phyloP scores from a whole-genome alignment of 2,888 invertebrate species.

The Ecdyonurus torrentis region DNA sequence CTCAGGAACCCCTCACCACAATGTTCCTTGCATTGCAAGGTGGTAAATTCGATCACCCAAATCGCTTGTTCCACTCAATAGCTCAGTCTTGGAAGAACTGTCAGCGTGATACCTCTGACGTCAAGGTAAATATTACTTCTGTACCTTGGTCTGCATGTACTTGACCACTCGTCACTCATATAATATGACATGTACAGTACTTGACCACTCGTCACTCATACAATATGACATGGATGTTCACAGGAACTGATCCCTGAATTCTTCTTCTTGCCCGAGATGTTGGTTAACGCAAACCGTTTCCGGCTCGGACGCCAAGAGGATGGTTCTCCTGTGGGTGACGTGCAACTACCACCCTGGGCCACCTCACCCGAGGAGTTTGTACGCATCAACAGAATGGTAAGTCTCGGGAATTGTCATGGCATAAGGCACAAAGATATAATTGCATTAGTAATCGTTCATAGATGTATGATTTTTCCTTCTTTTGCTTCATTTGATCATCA shows the following conservation, averaged over 20 bases:
- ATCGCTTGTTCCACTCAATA: slow-evolving; percentile 88
- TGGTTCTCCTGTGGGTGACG: slow-evolving; percentile 56
- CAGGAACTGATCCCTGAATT: slow-evolving; percentile 96
- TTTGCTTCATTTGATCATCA: neutral
- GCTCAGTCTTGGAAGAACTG: slow-evolving; percentile 97
- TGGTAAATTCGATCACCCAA: slow-evolving; percentile 98
- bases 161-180: neutral
- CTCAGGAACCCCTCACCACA: slow-evolving; percentile 95
- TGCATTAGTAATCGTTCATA: no score
- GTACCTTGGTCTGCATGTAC: no score
- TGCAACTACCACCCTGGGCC: slow-evolving; percentile 93
- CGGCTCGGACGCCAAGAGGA: slow-evolving; percentile 81
- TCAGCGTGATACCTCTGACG: slow-evolving; percentile 96
- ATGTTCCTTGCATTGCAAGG: slow-evolving; percentile 97
- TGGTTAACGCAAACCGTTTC: slow-evolving; percentile 74
- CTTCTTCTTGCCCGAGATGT: slow-evolving; percentile 98
- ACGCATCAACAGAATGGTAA: slow-evolving; percentile 85
- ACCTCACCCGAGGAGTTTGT: slow-evolving; percentile 96
- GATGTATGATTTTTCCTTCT: no score
- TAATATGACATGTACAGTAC: neutral
- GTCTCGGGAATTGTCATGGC: slow-evolving; percentile 10
- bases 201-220: neutral
- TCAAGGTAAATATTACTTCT: slow-evolving; percentile 47
- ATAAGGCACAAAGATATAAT: no score
- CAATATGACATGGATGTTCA: slow-evolving; percentile 9